Conservation (phyloP, 2,113 vertebrate species). For the Bos taurus region DNA sequence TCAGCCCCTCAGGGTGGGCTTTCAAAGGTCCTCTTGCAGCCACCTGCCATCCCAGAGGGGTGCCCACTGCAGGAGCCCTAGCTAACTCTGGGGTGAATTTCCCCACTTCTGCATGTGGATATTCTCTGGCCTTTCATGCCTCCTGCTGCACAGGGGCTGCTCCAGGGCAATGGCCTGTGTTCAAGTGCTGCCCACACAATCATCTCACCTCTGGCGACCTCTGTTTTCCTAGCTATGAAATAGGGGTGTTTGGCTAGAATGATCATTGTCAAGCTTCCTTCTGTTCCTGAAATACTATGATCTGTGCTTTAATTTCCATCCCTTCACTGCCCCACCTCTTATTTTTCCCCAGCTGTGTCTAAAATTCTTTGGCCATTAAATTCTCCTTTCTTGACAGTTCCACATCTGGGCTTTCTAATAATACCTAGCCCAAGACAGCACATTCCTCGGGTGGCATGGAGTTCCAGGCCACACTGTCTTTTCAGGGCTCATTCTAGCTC, state of each 20-base stretch:
- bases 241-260: neutral
- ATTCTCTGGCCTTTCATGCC: neutral
- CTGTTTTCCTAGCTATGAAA: neutral
- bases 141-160: neutral
- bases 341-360: neutral
- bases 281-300: neutral
- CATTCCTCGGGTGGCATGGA: rapidly evolving
- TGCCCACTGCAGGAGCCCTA: neutral
- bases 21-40: neutral
- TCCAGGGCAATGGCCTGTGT: neutral
- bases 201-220: neutral
- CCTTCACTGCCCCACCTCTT: neutral
- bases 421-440: neutral
- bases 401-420: neutral
- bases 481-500: neutral
- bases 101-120: rapidly evolving
- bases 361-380: neutral
- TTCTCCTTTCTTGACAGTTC: neutral
- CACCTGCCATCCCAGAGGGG: neutral
- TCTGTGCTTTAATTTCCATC: neutral
- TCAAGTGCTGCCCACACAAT: rapidly evolving
- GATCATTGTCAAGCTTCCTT: neutral
- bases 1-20: neutral
- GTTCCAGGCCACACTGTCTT: neutral
- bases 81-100: rapidly evolving